Evolutionary conservation across 2,797 vertebrate species (phyloP), one percentile per base, ranked within the genome.

Genomic region (Chaetophractus vellerosus): DNA sequence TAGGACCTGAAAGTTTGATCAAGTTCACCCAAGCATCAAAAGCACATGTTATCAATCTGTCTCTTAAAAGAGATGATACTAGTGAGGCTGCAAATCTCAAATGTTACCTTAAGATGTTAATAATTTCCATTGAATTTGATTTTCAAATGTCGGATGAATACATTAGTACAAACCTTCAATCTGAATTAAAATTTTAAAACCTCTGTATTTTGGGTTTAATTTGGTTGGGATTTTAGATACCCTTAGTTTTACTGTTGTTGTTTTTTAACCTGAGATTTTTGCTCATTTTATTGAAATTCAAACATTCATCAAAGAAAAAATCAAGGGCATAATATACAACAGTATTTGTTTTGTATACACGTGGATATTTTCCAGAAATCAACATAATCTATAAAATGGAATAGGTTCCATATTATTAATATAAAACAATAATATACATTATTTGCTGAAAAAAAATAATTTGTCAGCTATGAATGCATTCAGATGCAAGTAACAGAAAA

Each of bases 361-460:
- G 18, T 31, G 23, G 38, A 55, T 38, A n/a, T 80, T 88, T 94
- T 91, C 66, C 7, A 55, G 45, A n/a, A 89, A 93, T 24, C 6
- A 82, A 91, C 84, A 80, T 55, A 55, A 78, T 59, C 16, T 82
- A 18, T 61, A 85, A 93, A 38, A 52, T 88, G n/a, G 3, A 97
- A 91, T 71, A 85, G 18, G 1, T 63, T 94, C 41, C 41, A 21
- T 57, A 88, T 90, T 33, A 80, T 88, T 90, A 59, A 55, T 55
- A 57, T 48, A 78, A 76, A 82, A 69, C 64, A 69, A 69, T 79
- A 89, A 82, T 75, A 33, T 55, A 11, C 2, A 82, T 48, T 63
- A 2, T 94, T 88, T 74, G 12, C 4, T 66, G 18, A 78, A 57
- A 69, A 82, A 76, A 88, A 72, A 28, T 63, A 57, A 84, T 38